These are phyloP conservation scores for Nomada goodeniana DNA, from an alignment of 2,888 invertebrate genomes.

Conservation along the genomic window DNA sequence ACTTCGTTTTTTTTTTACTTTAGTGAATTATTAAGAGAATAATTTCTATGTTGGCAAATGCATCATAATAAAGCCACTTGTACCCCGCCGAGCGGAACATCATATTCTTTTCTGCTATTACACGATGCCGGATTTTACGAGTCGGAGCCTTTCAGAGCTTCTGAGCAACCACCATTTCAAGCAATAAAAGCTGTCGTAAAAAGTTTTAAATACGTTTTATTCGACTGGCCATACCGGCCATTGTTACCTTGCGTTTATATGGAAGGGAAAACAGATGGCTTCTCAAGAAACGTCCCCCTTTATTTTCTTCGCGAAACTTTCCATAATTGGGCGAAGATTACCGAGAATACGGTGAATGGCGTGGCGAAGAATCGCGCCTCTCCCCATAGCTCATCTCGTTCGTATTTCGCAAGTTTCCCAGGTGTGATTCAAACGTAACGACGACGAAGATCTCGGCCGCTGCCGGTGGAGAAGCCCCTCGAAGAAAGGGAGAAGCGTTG, in stretches of 20 bases:
- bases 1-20: neutral
- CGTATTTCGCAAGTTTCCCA: neutral
- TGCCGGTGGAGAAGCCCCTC: neutral
- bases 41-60: neutral
- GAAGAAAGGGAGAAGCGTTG: neutral
- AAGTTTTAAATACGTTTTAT: conserved; percentile 34
- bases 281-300: neutral
- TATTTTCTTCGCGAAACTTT: conserved; percentile 1
- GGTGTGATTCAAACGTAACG: neutral
- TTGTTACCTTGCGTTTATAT: neutral
- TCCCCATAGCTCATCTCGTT: neutral
- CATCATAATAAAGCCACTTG: neutral
- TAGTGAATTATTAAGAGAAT: conserved; percentile 3
- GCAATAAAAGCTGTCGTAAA: conserved; percentile 18
- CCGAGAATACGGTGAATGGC: neutral
- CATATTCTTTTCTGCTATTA: conserved; percentile 11
- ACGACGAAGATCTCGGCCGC: neutral
- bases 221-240: conserved; percentile 5
- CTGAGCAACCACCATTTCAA: neutral
- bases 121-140: conserved; percentile 11
- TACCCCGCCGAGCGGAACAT: neutral
- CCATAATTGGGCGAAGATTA: conserved; percentile 5
- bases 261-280: conserved; percentile 1
- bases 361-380: neutral
- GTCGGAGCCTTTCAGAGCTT: neutral